These are phyloP conservation scores for Mormoops blainvillei DNA, from an alignment of 2,113 vertebrate species.

Conservation along the genomic window DNA sequence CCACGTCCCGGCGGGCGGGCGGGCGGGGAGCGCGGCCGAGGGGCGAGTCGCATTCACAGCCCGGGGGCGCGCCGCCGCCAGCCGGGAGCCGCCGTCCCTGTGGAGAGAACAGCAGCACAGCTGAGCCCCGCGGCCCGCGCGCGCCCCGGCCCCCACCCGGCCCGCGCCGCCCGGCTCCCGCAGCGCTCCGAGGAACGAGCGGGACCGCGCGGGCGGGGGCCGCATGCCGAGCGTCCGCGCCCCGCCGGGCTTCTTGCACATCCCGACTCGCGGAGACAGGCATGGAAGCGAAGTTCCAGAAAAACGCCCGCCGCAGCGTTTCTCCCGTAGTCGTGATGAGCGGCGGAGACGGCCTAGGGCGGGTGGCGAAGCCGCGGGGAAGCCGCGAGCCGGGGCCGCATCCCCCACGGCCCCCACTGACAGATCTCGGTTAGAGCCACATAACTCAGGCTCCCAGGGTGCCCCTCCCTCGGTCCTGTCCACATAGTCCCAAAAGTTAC, in stretches of 20 bases:
- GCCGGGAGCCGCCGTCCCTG: conserved; percentile 75
- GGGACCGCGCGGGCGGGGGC: background rate
- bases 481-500: background rate
- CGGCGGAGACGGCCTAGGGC: background rate
- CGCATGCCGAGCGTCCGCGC: background rate
- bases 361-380: background rate
- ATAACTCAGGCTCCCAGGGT: background rate
- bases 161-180: background rate
- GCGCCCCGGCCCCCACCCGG: conserved; percentile 28
- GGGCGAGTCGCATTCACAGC: conserved; percentile 84
- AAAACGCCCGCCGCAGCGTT: background rate
- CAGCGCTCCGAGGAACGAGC: background rate
- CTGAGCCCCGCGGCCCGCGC: conserved; percentile 48
- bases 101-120: conserved; percentile 72
- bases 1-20: conserved; percentile 86
- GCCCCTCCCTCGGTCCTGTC: background rate
- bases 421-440: background rate
- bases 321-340: background rate
- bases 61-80: conserved; percentile 81
- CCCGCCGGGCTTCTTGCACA: background rate
- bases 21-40: conserved; percentile 69
- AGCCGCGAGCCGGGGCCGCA: background rate
- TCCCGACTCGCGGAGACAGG: background rate
- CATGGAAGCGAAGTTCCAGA: conserved; percentile 9
- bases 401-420: background rate